Conservation (phyloP, 2,797 vertebrate genomes). For the Phrynocephalus vlangalii region DNA sequence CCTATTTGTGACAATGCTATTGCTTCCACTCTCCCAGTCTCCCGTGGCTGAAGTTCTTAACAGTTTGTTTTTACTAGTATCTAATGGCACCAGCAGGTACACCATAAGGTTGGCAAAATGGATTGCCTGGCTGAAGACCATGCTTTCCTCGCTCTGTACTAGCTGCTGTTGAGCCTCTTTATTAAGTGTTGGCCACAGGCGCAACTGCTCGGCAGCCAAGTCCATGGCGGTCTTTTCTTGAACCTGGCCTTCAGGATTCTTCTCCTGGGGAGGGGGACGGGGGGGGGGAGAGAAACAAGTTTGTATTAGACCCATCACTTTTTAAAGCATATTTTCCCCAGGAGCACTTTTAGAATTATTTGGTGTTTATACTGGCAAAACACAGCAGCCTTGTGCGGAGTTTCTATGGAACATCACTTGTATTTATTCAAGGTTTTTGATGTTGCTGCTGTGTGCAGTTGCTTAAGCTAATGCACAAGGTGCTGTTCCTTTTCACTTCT, state of each 20-base stretch:
- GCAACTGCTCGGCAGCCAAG: slow-evolving; percentile 93
- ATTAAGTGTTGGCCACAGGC: slow-evolving; percentile 88
- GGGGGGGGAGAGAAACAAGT: background rate
- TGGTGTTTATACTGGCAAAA: no score
- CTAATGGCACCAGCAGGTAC: slow-evolving; percentile 93
- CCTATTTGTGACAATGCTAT: slow-evolving; percentile 98
- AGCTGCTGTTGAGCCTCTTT: slow-evolving; percentile 92
- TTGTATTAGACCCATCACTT: slow-evolving; percentile 25
- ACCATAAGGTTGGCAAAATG: slow-evolving; percentile 99
- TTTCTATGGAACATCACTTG: background rate
- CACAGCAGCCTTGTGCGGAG: no score
- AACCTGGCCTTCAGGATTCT: slow-evolving; percentile 59
- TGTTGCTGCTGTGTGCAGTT: slow-evolving; percentile 15
- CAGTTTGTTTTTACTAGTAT: slow-evolving; percentile 95
- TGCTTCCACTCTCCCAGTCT: slow-evolving; percentile 99
- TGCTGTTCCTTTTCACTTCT: slow-evolving; percentile 38
- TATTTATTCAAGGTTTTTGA: background rate
- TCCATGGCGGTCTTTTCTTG: slow-evolving; percentile 95
- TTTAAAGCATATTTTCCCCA: background rate
- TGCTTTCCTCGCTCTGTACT: slow-evolving; percentile 96
- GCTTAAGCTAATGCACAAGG: slow-evolving; percentile 13
- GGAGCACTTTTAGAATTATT: background rate
- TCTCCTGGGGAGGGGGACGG: slow-evolving; percentile 75
- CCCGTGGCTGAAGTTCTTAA: slow-evolving; percentile 85
- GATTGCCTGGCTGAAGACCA: slow-evolving; percentile 98